Conservation (phyloP, 2,113 vertebrate species). For the Neomonachus schauinslandi region DNA sequence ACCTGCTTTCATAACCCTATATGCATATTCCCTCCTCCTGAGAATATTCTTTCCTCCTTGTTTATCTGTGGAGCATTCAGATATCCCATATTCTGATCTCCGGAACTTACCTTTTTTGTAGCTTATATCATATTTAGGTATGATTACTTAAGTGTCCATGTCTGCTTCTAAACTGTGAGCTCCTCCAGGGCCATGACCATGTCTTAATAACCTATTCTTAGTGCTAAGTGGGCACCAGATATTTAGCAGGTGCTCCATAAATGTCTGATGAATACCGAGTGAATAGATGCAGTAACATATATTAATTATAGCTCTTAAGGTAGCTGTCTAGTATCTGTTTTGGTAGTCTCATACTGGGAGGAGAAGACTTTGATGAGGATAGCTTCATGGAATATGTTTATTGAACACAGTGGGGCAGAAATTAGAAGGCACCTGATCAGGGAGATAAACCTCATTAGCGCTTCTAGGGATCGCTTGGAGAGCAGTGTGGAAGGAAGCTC, state of each 20-base stretch:
- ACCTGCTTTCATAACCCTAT: not conserved
- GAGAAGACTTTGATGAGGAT: not conserved
- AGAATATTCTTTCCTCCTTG: not conserved
- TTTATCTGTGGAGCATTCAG: not conserved
- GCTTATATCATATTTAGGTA: not conserved
- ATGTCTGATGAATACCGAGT: not conserved
- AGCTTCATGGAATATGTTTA: not conserved
- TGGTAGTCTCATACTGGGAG: not conserved
- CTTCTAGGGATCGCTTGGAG: not conserved
- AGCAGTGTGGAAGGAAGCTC: not conserved
- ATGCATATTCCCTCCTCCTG: not conserved
- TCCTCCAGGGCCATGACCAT: not conserved
- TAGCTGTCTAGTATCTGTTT: not conserved
- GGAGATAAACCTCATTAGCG: not conserved
- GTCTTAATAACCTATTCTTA: not conserved
- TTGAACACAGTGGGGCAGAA: not conserved
- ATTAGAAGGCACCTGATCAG: not conserved
- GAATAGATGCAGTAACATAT: not conserved
- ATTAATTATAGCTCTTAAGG: not conserved
- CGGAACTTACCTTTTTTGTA: not conserved
- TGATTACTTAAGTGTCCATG: not conserved
- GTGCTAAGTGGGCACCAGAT: not conserved
- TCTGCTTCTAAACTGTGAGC: not conserved
- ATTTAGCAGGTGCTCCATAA: not conserved
- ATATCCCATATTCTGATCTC: not conserved